Percentiles rank a stretch among this genome's conserved stretches.
phyloP scores from a whole-genome alignment of 2,113 vertebrate genomes.

The Chaetops frenatus region DNA sequence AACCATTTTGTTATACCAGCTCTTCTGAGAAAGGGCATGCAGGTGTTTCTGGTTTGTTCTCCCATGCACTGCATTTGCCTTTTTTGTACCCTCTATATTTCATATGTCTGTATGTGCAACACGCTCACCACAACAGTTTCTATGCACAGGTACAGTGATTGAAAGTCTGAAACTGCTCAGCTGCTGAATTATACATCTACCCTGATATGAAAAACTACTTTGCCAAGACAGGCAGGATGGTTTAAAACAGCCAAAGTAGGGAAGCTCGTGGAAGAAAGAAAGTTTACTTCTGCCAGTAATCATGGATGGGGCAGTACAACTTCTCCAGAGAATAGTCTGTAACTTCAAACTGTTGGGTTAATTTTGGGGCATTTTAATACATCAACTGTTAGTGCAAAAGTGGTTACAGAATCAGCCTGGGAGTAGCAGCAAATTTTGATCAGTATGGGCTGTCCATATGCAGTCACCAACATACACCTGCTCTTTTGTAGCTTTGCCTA shows the following conservation, averaged over 20 bases:
- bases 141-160: not conserved
- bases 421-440: not conserved
- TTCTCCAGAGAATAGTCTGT: not conserved
- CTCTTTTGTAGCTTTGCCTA: not conserved
- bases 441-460: not conserved
- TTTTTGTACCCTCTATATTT: not conserved
- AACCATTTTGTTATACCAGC: not conserved
- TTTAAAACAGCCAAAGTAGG: not conserved
- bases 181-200: not conserved
- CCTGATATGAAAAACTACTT: not conserved
- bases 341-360: not conserved
- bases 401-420: not conserved
- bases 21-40: not conserved
- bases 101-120: not conserved
- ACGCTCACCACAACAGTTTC: accelerated
- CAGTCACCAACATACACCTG: not conserved
- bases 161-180: not conserved
- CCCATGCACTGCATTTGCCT: not conserved
- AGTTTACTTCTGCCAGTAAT: not conserved
- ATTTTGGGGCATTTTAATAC: not conserved
- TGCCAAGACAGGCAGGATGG: not conserved
- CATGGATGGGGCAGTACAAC: not conserved
- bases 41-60: not conserved
- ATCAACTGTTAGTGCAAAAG: not conserved
- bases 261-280: not conserved